A percentile compares a stretch with the other conserved stretches of the same genome.
phyloP scores from a whole-genome alignment of 2,113 vertebrate genomes.

The Tauraco erythrolophus region DNA sequence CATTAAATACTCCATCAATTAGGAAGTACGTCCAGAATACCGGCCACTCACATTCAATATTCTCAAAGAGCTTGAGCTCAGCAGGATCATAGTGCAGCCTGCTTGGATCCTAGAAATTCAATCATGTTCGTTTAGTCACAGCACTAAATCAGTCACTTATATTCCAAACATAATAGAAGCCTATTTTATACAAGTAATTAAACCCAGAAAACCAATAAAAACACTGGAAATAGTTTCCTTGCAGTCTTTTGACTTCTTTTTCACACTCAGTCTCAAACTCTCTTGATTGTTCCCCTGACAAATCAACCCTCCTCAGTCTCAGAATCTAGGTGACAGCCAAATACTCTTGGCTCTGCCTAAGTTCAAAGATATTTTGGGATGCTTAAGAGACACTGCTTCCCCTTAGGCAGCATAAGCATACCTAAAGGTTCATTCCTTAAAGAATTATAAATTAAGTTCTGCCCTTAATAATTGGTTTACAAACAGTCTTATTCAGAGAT shows the following conservation, averaged over 20 bases:
- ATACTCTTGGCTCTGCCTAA: neutral
- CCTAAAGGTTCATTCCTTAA: neutral
- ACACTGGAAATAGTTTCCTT: neutral
- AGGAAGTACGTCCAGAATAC: constrained; percentile 98
- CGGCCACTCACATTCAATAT: constrained; percentile 98
- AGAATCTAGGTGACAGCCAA: neutral
- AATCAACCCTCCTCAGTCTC: neutral
- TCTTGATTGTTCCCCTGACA: neutral
- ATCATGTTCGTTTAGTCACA: neutral
- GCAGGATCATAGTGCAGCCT: constrained; percentile 96
- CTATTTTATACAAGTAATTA: neutral
- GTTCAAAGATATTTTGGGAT: neutral
- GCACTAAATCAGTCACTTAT: neutral
- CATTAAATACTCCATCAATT: constrained; percentile 91
- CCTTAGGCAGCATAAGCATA: neutral
- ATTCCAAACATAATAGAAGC: neutral
- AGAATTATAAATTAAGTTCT: neutral
- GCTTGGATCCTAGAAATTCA: constrained; percentile 86
- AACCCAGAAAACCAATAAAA: neutral
- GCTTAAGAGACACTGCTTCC: neutral
- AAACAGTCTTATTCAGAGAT: neutral
- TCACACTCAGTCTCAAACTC: neutral
- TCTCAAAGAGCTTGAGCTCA: constrained; percentile 98
- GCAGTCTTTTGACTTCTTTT: neutral
- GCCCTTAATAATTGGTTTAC: neutral